Conservation (phyloP, 1,140 invertebrate species). For the Leptinotarsa undecemlineata region DNA sequence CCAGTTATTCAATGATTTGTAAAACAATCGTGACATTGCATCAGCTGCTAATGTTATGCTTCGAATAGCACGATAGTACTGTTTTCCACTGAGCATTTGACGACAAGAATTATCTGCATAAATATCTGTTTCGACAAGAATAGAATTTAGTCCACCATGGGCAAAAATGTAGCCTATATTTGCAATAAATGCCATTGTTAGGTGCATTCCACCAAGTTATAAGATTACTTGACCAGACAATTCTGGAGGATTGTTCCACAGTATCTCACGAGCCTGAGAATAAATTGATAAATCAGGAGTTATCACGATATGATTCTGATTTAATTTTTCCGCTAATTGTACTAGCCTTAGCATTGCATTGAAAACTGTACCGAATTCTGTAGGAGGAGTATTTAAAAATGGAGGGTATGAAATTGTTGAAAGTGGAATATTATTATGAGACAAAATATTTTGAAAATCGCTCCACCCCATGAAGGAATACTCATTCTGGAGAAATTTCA, state of each 20-base stretch:
- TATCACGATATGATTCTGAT: conserved; percentile 23
- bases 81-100: conserved; percentile 22
- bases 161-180: conserved; percentile 14
- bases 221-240: conserved; percentile 25
- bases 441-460: conserved; percentile 15
- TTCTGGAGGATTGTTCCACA: conserved; percentile 28
- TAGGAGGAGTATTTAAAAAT: conserved; percentile 27
- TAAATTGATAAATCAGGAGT: conserved; percentile 30
- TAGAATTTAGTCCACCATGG: conserved; percentile 15
- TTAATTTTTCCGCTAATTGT: conserved; percentile 18
- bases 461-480: conserved; percentile 20
- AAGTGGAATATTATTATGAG: conserved; percentile 18
- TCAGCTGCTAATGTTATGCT: conserved; percentile 17
- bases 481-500: conserved; percentile 21
- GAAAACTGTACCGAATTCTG: conserved; percentile 28
- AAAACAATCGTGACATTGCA: conserved; percentile 20
- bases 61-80: conserved; percentile 20
- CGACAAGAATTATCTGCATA: conserved; percentile 21
- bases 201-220: conserved; percentile 24
- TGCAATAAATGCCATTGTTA: conserved; percentile 27
- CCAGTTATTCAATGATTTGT: conserved; percentile 18
- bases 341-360: conserved; percentile 19
- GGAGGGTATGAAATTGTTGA: conserved; percentile 20
- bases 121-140: conserved; percentile 21
- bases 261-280: conserved; percentile 19